Evolutionary conservation across 2,888 invertebrate species (phyloP), one percentile per base, ranked within the genome.

Genomic region (Calliopum simillimum): DNA sequence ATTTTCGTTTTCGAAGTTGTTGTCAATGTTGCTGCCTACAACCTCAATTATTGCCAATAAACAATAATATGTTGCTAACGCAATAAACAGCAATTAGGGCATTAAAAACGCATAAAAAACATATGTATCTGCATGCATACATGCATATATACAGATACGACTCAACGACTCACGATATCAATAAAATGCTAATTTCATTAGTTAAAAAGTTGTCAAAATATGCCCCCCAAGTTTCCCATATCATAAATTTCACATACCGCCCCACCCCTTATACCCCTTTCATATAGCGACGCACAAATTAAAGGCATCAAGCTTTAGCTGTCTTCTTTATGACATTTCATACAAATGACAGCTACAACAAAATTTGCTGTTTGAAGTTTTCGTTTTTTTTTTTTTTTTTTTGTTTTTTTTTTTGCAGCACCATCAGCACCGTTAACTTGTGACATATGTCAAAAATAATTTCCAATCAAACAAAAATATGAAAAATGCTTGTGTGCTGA

Each of bases 41-140:
- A 62, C 55, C 19, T 44, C 43, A 66, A 73, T 74, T 75, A 77
- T 75, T 73, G 72, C 65, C 76, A 74, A 76, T 77, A 77, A 76
- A 75, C 75, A 76, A 76, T 76, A 75, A 75, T 75, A 77, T 75
- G 75, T 77, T 75, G 70, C 74, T 72, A 77, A 77, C 73, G 76
- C 76, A 75, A 76, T 76, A 76, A 76, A 76, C 66, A 71, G 71
- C 76, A 77, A 76, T 76, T 77, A 77, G 73, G 74, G 72, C 70
- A 77, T 77, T 75, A 77, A 76, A 76, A 76, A 67, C 71, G 72
- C 72, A 76, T 77, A 77, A 77, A 70, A 73, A 70, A 73, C 70
- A 71, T 72, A 71, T 74, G 72, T 68, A 46, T 33, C 8, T 8
- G 33, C 33, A 33, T 25, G 25, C 25, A 25, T 25, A 25, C 25